Base-by-base conservation (phyloP, 2,888 invertebrate species). In the Frankliniella intonsa region DNA sequence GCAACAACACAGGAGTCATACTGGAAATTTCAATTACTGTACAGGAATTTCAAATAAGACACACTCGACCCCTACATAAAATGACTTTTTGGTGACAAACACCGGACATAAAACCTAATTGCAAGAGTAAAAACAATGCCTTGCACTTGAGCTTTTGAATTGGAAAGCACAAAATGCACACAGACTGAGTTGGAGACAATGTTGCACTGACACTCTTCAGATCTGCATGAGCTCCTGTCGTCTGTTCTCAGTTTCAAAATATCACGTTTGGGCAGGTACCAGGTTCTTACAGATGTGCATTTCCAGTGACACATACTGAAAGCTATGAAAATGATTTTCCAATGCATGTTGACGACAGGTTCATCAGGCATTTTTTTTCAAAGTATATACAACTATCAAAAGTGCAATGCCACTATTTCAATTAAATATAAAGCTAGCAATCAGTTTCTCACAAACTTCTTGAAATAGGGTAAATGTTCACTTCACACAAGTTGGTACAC, bases 251-350 rank as follows among this genome's bases (percentile, higher is more conserved):
- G 69, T 25, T 76, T 76, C 69, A 76, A 76, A 76, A 76, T 76
- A 76, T 76, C 69, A 76, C 69, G 22, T 76, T 76, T 76, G 69
- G 69, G 69, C 69, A 76, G 69, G 69, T 76, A 76, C 69, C 69
- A 76, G 69, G 69, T 76, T 76, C 10, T 76, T 22, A 25, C 69
- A 76, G 22, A 76, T 76, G 69, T 76, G 69, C 69, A 76, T 76
- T 25, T 76, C 69, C 69, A 76, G 69, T 9, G 69, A 76, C 69
- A 76, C 69, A 76, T 76, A 76, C 69, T 76, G 69, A 76, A 76
- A 76, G 69, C 25, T 76, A 25, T 22, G 69, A 76, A 19, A 62
- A 19, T 62, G 69, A 76, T 76, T 25, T 76, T 76, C 69, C 25
- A 76, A 25, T 25, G 69, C 25, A 25, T 12, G 69, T 25, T 25